Evolutionary conservation across 2,113 vertebrate genomes (phyloP), one percentile per base, ranked within the genome.

Genomic region (Hiodon tergisus): DNA sequence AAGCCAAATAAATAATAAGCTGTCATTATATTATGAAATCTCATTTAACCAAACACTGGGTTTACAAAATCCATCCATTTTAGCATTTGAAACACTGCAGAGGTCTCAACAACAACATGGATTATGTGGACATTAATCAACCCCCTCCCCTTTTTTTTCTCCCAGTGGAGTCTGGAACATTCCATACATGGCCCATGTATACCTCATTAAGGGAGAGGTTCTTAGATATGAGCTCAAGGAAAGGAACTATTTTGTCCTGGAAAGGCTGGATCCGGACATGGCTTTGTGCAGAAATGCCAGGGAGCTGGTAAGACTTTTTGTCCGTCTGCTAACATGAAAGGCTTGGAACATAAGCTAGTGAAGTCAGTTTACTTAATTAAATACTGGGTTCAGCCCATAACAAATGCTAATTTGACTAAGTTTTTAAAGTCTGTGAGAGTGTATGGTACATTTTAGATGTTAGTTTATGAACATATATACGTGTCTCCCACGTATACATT

Each of bases 181-280:
- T 79, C 97, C 97, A 16, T 98, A 92, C 82, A 93, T 98, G 90
- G 96, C 97, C 75, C 94, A 98, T 61, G 84, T 95, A 76, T 98
- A 98, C 87, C 92, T 99, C 72, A 90, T 99, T 86, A 93, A 94
- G 85, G 96, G 95, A 78, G 85, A 89, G 67, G 81, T 85, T 11
- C 90, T 99, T 70, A 93, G 96, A 76, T 90, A 84, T 6, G 95
- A 99, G 71, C 90, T 99, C 89, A 95, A 90, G 79, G 94, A 97
- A 83, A 95, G 89, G 83, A 98, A 98, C 84, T 88, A 93, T 82
- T 99, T 99, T 89, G 87, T 94, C 77, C 88, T 95, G 84, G 96
- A 98, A 85, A 96, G 92, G 82, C 58, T 98, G 85, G 97, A 99
- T 85, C 93, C 96, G 50, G 97, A 99, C 66, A 98, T 98, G 97